Evolutionary conservation across 2,113 vertebrate genomes (phyloP).

Genomic region (Chloroceryle aenea): DNA sequence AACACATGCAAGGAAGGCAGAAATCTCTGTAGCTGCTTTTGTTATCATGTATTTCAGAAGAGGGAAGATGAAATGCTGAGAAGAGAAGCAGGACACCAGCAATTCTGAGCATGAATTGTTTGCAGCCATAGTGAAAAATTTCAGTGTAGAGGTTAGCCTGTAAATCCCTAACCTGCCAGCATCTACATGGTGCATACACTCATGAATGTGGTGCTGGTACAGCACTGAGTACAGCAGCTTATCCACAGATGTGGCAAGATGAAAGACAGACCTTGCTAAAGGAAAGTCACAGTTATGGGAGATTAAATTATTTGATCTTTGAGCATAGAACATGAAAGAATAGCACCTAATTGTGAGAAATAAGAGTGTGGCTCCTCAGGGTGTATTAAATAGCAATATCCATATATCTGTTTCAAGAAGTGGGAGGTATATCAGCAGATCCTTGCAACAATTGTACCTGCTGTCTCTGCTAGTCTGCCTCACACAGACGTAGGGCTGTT

Average conservation of each 20-base stretch:
- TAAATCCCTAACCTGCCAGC: background rate
- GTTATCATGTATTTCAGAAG: background rate
- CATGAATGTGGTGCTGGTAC: background rate
- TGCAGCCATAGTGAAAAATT: background rate
- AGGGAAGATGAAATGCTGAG: background rate
- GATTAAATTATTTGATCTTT: constrained; percentile 6
- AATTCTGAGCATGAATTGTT: background rate
- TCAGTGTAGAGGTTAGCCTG: background rate
- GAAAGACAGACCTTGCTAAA: constrained; percentile 29
- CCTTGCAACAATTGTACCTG: background rate
- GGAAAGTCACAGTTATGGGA: constrained; percentile 7
- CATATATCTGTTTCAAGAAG: background rate
- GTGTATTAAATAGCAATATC: background rate
- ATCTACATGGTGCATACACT: background rate
- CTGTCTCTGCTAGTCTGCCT: background rate
- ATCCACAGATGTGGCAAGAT: background rate
- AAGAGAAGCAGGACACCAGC: background rate
- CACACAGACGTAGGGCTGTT: background rate
- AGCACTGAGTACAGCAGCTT: background rate
- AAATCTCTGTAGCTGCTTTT: background rate
- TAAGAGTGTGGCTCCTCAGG: background rate
- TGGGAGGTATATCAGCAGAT: background rate
- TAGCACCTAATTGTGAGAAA: background rate
- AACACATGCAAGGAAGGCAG: background rate
- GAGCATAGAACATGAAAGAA: background rate